Evolutionary conservation across 2,888 invertebrate species (phyloP).

Genomic region (Xestia sexstrigata): DNA sequence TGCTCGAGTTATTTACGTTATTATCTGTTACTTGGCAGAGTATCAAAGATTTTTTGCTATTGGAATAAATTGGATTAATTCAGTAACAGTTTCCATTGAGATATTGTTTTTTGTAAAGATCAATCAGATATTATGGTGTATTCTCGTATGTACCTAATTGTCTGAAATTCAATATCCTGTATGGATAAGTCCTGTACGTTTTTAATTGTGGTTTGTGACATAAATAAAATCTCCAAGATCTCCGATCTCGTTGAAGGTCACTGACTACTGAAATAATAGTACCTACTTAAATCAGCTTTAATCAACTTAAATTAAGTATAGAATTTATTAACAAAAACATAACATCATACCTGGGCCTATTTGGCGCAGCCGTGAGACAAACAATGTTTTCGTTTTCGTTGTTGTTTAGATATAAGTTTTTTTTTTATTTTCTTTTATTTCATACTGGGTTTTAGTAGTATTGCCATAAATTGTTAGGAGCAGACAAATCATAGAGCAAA

Average conservation of each 20-base stretch:
- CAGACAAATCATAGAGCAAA: no score
- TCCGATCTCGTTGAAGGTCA: not conserved
- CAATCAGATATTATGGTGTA: not conserved
- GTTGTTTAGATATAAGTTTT: no score
- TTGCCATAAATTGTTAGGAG: no score
- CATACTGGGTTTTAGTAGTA: no score
- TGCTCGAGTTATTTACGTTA: slow-evolving; percentile 23
- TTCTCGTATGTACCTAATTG: not conserved
- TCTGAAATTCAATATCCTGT: not conserved
- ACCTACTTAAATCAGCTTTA: no score
- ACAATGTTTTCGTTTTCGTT: no score
- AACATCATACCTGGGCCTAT: no score
- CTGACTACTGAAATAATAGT: no score
- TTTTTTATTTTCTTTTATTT: no score
- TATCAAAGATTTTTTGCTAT: slow-evolving; percentile 16
- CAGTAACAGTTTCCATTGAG: not conserved
- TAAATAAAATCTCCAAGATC: not conserved
- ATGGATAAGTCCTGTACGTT: not conserved
- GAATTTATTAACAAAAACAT: no score
- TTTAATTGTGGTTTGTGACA: not conserved
- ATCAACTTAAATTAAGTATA: no score
- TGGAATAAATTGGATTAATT: slow-evolving; percentile 16
- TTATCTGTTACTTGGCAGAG: slow-evolving; percentile 27
- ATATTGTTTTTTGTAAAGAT: not conserved
- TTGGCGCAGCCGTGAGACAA: no score